Conservation (phyloP, 2,797 vertebrate genomes). For the Dipus sagitta region DNA sequence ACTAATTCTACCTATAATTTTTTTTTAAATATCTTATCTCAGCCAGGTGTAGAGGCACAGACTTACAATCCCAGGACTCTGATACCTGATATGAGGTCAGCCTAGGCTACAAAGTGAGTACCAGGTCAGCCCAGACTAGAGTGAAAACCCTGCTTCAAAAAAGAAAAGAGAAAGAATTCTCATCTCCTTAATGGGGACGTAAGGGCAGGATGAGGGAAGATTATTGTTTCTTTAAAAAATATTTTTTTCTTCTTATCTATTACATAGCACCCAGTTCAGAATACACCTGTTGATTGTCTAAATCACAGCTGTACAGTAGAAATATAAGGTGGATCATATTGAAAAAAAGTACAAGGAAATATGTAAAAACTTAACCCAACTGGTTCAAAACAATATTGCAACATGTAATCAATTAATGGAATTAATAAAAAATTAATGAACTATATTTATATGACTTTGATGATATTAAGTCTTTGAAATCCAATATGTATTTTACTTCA, state of each 20-base stretch:
- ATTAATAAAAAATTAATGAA: background rate
- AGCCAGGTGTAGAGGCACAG: background rate
- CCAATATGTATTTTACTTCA: background rate
- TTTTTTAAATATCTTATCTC: slow-evolving; percentile 5
- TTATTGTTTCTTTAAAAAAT: too few species aligned
- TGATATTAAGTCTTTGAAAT: background rate
- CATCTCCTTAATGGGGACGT: too few species aligned
- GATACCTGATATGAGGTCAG: too few species aligned
- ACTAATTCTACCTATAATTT: background rate
- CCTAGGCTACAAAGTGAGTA: too few species aligned
- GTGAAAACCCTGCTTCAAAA: too few species aligned
- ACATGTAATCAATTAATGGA: background rate
- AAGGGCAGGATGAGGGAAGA: too few species aligned
- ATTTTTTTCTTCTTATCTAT: background rate
- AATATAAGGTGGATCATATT: background rate
- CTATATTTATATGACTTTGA: slow-evolving; percentile 21
- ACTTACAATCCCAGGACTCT: too few species aligned
- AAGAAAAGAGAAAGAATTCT: too few species aligned
- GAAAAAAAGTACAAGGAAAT: slow-evolving; percentile 24
- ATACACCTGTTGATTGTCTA: background rate
- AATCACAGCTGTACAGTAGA: background rate
- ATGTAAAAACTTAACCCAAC: background rate
- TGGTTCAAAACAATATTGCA: slow-evolving; percentile 35
- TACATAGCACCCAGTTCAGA: background rate
- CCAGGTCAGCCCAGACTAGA: too few species aligned